Evolutionary conservation across 2,797 vertebrate genomes (phyloP).

Genomic region (Xenentodon cancila): DNA sequence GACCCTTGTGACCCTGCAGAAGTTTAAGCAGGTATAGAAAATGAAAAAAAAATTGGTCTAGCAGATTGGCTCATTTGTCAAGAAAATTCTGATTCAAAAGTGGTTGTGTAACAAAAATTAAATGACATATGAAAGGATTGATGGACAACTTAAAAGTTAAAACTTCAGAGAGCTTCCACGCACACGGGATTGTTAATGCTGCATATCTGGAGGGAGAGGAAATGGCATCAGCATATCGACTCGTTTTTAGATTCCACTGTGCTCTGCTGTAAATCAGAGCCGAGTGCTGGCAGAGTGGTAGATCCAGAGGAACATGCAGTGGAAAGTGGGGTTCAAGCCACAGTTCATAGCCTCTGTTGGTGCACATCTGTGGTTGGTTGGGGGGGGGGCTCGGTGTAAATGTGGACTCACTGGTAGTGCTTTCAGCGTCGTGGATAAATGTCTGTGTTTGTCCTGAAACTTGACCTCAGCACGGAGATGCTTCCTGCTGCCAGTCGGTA

Average conservation of each 20-base stretch:
- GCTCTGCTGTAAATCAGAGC: not conserved
- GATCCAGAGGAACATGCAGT: constrained; percentile 15
- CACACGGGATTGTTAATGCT: not conserved
- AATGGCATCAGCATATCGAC: constrained; percentile 4
- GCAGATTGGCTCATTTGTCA: no score
- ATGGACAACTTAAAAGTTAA: no score
- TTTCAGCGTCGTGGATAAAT: not conserved
- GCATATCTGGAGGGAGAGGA: not conserved
- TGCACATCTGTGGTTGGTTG: not conserved
- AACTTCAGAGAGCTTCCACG: no score
- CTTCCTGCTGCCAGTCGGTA: no score
- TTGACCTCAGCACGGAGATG: not conserved
- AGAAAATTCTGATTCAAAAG: no score
- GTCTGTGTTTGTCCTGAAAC: not conserved
- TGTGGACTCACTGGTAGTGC: not conserved
- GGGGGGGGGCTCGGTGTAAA: no score
- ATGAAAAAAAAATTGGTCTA: no score
- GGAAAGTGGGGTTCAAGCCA: constrained; percentile 35
- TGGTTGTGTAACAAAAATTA: no score
- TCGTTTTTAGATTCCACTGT: not conserved
- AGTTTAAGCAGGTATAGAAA: no score
- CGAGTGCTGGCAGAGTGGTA: constrained; percentile 8
- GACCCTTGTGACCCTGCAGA: no score
- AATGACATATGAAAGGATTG: no score
- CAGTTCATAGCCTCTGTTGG: constrained; percentile 25